Evolutionary conservation across 1,140 invertebrate species (phyloP).

Genomic region (Monomorium pharaonis): DNA sequence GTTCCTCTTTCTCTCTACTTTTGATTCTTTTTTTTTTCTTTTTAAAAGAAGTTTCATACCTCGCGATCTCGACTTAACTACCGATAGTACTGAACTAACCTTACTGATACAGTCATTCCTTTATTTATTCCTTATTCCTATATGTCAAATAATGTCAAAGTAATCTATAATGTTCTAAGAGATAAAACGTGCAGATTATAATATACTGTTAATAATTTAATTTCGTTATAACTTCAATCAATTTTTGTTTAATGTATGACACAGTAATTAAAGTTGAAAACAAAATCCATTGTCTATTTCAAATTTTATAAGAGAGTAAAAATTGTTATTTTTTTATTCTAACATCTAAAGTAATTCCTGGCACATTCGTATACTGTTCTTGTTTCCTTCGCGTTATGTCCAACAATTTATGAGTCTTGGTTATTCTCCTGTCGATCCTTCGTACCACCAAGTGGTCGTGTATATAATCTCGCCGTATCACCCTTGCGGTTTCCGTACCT

Average conservation of each 20-base stretch:
- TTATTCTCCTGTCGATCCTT: constrained; percentile 34
- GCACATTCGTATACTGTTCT: background rate
- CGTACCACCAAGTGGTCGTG: constrained; percentile 6
- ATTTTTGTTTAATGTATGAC: background rate
- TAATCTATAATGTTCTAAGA: background rate
- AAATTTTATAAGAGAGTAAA: too few species aligned
- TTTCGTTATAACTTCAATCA: background rate
- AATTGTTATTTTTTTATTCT: background rate
- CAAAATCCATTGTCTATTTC: background rate
- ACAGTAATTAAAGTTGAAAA: background rate
- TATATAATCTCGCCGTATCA: constrained; percentile 39
- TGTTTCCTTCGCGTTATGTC: background rate
- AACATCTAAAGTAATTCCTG: background rate
- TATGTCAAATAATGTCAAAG: background rate
- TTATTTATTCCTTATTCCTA: background rate
- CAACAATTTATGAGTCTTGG: constrained; percentile 21
- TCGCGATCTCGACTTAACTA: background rate
- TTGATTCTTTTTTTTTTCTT: background rate
- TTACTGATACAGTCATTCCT: background rate
- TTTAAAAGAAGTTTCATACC: background rate
- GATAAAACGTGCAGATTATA: background rate
- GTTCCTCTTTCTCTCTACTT: constrained; percentile 9
- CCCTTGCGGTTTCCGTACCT: constrained; percentile 15
- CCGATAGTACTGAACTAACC: too few species aligned
- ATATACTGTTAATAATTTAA: background rate